Conservation (phyloP, 2,113 vertebrate species). For the Sula dactylatra region DNA sequence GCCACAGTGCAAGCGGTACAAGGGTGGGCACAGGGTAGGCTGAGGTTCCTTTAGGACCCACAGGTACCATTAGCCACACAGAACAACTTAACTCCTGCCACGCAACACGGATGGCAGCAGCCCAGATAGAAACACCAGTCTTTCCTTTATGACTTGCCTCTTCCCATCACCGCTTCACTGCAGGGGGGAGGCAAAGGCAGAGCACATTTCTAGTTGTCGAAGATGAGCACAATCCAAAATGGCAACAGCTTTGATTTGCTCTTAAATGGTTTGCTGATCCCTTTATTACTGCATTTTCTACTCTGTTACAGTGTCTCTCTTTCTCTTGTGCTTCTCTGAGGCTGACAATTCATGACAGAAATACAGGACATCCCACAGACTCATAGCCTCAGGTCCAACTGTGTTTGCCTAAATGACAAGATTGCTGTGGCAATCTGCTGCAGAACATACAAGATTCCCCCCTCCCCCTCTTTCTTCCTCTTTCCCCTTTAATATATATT, state of each 20-base stretch:
- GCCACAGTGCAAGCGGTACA: background rate
- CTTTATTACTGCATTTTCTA: background rate
- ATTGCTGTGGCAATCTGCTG: conserved; percentile 10
- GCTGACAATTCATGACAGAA: background rate
- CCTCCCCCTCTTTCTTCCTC: background rate
- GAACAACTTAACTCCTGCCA: background rate
- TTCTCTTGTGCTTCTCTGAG: background rate
- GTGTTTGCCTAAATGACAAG: background rate
- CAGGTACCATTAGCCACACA: background rate
- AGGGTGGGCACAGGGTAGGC: background rate
- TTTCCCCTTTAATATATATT: background rate
- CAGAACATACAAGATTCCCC: background rate
- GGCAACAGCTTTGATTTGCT: background rate
- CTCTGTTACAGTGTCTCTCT: background rate
- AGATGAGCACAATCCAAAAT: background rate
- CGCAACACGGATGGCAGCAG: background rate
- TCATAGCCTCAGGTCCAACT: conserved; percentile 3
- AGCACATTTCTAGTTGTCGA: background rate
- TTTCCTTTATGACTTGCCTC: background rate
- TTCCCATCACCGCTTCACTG: accelerated
- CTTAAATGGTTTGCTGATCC: background rate
- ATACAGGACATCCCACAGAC: background rate
- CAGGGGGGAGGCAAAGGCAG: background rate
- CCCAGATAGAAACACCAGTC: background rate
- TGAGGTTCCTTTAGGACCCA: background rate